Percentiles rank a stretch among this genome's conserved stretches.
These are phyloP conservation scores for Drosophila kurseongensis DNA, from an alignment of 1,140 invertebrate genomes.

Conservation along the genomic window DNA sequence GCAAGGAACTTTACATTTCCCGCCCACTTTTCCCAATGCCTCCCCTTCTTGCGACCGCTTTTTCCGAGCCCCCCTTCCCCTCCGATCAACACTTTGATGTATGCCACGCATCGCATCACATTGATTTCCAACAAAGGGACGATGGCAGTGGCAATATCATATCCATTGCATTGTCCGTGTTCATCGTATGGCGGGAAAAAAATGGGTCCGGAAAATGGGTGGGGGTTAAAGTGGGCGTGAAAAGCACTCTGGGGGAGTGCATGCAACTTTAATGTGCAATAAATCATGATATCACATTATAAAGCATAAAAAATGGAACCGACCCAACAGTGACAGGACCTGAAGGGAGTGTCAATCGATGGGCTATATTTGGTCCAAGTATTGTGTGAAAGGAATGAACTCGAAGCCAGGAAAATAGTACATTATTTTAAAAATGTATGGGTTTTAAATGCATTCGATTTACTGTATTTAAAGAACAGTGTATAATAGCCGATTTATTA, in stretches of 20 bases:
- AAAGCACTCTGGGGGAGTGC: conserved; percentile 24
- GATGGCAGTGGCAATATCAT: conserved; percentile 42
- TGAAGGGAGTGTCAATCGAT: conserved; percentile 18
- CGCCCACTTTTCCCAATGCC: neutral
- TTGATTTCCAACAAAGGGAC: conserved; percentile 56
- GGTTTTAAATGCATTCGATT: too few species aligned
- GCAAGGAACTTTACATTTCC: conserved; percentile 19
- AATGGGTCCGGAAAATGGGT: neutral
- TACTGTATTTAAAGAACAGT: too few species aligned
- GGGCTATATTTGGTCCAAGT: neutral
- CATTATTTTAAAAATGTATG: too few species aligned
- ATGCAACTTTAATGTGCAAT: conserved; percentile 51
- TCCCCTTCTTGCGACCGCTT: neutral
- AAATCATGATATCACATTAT: conserved; percentile 62
- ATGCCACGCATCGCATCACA: conserved; percentile 55
- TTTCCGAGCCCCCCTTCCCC: neutral
- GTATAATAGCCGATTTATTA: too few species aligned
- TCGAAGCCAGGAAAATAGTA: too few species aligned
- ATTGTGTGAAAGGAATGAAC: neutral
- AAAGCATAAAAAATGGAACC: conserved; percentile 30
- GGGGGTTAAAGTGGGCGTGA: neutral
- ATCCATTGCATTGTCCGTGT: conserved; percentile 47
- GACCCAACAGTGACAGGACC: conserved; percentile 19
- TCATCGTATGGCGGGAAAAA: conserved; percentile 13
- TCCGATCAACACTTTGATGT: conserved; percentile 47